Evolutionary conservation across 2,888 invertebrate species (phyloP), one percentile per base, ranked within the genome.

Genomic region (Drosophila vallismaia): DNA sequence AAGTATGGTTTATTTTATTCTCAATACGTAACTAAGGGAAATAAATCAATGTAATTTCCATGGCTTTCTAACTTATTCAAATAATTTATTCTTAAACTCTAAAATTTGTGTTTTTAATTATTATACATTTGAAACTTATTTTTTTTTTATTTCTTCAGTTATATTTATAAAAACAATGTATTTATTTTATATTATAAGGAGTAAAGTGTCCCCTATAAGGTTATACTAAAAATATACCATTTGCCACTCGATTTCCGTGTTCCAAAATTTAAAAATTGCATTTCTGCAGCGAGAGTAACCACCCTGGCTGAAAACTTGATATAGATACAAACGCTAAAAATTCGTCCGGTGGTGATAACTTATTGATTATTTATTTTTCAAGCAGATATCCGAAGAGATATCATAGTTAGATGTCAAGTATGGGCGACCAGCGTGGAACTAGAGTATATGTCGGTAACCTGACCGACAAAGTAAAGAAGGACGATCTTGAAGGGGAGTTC

Each of bases 401-500:
- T 45, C 44, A 44, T 49, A 64, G 33, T 58, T 46, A 28, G 36
- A 69, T 59, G 72, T 71, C 58, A 58, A 76, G 81, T 74, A 92
- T 92, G 92, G 79, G 90, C 74, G 91, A 92, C 77, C 89, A 89
- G 76, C 91, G 93, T 86, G 93, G 95, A 88, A 96, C 96, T 84
- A 94, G 97, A 91, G 96, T 97, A 79, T 97, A 97, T 92, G 97
- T 97, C 89, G 97, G 97, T 86, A 97, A 97, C 89, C 94, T 97
- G 81, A 95, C 95, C 89, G 97, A 97, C 91, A 95, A 95, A 91
- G 95, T 97, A 91, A 97, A 97, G 93, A 97, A 97, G 91, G 97
- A 97, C 92, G 97, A 97, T 92, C 93, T 98, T 77, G 97, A 97
- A 92, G 94, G 94, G 90, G 96, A 97, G 92, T 97, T 97, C 92